phyloP scores from a whole-genome alignment of 1,140 invertebrate species.

The Meloidogyne hapla region DNA sequence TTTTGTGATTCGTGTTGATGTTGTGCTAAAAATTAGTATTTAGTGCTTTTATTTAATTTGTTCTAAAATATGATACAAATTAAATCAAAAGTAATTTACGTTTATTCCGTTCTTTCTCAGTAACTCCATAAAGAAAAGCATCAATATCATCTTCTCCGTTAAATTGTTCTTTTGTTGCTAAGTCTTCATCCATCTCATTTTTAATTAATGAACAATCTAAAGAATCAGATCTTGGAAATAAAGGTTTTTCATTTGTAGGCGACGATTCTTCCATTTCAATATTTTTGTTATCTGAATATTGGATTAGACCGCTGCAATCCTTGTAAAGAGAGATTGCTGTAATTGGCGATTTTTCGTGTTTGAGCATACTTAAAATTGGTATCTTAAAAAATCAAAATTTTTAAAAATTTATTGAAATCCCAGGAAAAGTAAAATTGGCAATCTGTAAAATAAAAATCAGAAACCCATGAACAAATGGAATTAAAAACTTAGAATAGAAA shows the following conservation, averaged over 20 bases:
- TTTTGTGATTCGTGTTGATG: too few species aligned
- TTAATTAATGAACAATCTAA: neutral
- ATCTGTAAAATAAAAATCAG: too few species aligned
- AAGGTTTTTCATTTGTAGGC: slow-evolving; percentile 5
- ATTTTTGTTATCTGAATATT: slow-evolving; percentile 28
- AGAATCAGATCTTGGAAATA: neutral
- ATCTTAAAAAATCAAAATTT: slow-evolving; percentile 37
- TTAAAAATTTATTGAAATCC: too few species aligned
- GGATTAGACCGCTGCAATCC: slow-evolving; percentile 52
- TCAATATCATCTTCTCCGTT: slow-evolving; percentile 35
- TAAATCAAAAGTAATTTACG: too few species aligned
- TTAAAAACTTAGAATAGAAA: neutral
- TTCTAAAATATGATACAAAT: too few species aligned
- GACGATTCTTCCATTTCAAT: slow-evolving; percentile 6
- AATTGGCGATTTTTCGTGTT: slow-evolving; percentile 41
- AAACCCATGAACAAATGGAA: too few species aligned
- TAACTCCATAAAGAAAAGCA: slow-evolving; percentile 35
- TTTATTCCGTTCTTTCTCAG: slow-evolving; percentile 26
- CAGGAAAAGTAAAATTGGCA: too few species aligned
- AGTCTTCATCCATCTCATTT: slow-evolving; percentile 8
- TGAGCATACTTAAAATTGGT: slow-evolving; percentile 19
- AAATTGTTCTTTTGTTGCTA: neutral
- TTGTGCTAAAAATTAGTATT: too few species aligned
- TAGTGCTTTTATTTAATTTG: too few species aligned
- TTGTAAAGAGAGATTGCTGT: slow-evolving; percentile 51